A percentile compares a stretch with the other conserved stretches of the same genome.
Evolutionary conservation across 1,140 invertebrate species (phyloP).

Genomic region (Psix sp.): DNA sequence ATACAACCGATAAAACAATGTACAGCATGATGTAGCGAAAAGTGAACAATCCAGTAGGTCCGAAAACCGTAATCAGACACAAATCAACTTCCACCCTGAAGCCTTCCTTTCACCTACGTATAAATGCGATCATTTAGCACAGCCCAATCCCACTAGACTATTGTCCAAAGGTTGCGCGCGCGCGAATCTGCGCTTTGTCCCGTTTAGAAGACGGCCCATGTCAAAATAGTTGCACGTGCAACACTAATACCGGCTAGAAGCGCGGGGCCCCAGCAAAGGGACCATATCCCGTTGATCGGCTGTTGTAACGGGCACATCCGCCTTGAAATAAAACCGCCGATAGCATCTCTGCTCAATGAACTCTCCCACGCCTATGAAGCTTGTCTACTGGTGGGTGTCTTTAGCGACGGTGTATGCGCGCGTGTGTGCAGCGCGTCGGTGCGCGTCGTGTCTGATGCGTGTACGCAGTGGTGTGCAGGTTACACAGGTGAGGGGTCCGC

Average conservation of each 20-base stretch:
- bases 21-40: too few relatives aligned
- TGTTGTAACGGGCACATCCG: constrained; percentile 74
- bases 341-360: constrained; percentile 77
- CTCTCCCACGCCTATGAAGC: constrained; percentile 76
- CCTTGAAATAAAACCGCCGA: constrained; percentile 76
- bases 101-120: not conserved
- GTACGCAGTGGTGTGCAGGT: constrained; percentile 58
- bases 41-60: too few relatives aligned
- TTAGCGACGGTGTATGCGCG: constrained; percentile 42
- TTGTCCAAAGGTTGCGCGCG: too few relatives aligned
- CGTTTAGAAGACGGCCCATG: constrained; percentile 23
- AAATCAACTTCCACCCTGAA: too few relatives aligned
- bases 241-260: constrained; percentile 43
- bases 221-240: constrained; percentile 52
- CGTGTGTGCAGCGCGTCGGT: constrained; percentile 39
- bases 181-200: constrained; percentile 26
- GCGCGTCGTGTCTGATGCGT: constrained; percentile 42
- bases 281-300: constrained; percentile 68
- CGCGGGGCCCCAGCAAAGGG: constrained; percentile 54
- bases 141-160: too few relatives aligned
- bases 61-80: too few relatives aligned
- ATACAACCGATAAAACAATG: too few relatives aligned
- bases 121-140: too few relatives aligned
- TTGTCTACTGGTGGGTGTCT: constrained; percentile 63
- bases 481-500: constrained; percentile 64